Conservation (phyloP, 1,140 invertebrate genomes). For the Leptonema lineaticorne region DNA sequence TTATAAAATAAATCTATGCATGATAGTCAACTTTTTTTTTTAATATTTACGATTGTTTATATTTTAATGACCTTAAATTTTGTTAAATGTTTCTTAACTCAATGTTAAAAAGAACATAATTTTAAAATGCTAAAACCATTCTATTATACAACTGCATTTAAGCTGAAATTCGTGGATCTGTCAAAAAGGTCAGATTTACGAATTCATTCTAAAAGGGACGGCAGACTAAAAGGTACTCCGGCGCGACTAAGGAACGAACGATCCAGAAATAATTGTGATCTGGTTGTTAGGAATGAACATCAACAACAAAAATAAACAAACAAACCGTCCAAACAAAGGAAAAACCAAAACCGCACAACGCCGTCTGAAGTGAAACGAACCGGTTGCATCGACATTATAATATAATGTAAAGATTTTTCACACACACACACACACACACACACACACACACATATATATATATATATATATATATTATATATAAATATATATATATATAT, state of each 20-base stretch:
- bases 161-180: neutral
- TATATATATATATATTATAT: neutral
- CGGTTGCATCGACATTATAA: neutral
- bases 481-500: too few relatives aligned
- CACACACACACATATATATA: neutral
- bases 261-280: constrained; percentile 21
- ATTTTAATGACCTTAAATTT: too few relatives aligned
- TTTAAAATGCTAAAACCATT: too few relatives aligned
- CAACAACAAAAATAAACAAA: too few relatives aligned
- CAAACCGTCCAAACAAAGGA: too few relatives aligned
- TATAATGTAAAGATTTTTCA: neutral
- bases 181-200: neutral
- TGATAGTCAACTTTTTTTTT: too few relatives aligned
- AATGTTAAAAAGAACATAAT: too few relatives aligned
- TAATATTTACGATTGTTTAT: too few relatives aligned
- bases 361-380: neutral
- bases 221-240: neutral
- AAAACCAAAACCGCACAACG: neutral
- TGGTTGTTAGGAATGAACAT: constrained; percentile 9
- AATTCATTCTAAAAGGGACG: neutral
- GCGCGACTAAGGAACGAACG: neutral
- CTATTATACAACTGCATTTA: too few relatives aligned
- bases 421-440: neutral
- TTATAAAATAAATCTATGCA: too few relatives aligned
- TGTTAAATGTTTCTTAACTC: too few relatives aligned